Evolutionary conservation across 2,888 invertebrate species (phyloP).

Genomic region (Lochmaea crataegi): DNA sequence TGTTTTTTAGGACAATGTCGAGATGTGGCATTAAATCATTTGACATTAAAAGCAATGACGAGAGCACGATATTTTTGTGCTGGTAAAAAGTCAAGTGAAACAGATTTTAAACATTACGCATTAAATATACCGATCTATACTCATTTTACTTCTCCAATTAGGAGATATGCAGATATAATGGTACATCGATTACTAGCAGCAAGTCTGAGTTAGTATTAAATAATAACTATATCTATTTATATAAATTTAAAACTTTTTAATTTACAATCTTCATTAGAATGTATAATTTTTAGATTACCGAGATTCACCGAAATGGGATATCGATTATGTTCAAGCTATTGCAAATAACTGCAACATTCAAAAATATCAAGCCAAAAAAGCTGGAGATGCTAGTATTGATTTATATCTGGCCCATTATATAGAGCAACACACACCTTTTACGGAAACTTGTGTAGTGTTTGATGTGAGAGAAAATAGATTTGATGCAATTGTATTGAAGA

Average conservation of each 20-base stretch:
- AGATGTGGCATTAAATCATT: conserved; percentile 74
- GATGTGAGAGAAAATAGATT: conserved; percentile 82
- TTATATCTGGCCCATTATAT: conserved; percentile 86
- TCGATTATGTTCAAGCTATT: conserved; percentile 69
- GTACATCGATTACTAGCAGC: conserved; percentile 85
- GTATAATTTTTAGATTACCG: conserved; percentile 63
- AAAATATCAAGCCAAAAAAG: conserved; percentile 86
- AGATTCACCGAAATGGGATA: conserved; percentile 68
- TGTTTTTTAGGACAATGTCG: conserved; percentile 53
- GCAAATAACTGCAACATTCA: conserved; percentile 87
- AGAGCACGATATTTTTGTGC: conserved; percentile 78
- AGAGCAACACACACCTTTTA: conserved; percentile 73
- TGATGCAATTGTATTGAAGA: conserved; percentile 82
- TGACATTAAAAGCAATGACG: conserved; percentile 90
- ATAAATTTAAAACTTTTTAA: neutral
- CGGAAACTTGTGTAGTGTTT: conserved; percentile 81
- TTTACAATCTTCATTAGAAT: neutral
- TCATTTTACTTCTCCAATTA: conserved; percentile 96
- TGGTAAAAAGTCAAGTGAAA: conserved; percentile 52
- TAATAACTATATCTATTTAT: neutral
- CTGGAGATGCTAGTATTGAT: conserved; percentile 84
- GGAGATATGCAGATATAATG: conserved; percentile 88
- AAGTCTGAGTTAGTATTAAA: conserved; percentile 59
- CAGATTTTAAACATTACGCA: conserved; percentile 84
- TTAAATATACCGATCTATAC: conserved; percentile 92